Evolutionary conservation across 2,113 vertebrate genomes (phyloP).

Genomic region (Columba janthina): DNA sequence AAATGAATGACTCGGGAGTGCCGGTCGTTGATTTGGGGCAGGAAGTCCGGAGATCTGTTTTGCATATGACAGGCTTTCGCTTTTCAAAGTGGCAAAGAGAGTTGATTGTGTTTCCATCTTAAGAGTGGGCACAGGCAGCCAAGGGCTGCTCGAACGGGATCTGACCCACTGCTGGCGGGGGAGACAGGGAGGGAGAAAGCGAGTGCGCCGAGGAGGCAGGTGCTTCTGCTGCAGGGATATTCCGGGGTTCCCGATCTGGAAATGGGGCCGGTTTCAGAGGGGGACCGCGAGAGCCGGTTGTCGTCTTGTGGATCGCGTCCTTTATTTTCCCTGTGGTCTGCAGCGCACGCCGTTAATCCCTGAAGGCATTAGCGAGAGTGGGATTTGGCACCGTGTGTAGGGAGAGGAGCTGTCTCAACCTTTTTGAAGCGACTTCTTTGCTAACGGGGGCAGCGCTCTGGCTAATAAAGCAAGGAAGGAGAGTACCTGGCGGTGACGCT

Average conservation of each 20-base stretch:
- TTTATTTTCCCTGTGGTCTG: conserved; percentile 48
- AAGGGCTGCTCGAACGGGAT: background rate
- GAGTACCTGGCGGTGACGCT: conserved; percentile 28
- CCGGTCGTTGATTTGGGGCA: conserved; percentile 51
- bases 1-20: conserved; percentile 64
- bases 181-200: background rate
- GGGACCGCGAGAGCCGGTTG: background rate
- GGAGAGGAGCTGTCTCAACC: conserved; percentile 54
- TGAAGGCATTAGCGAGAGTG: conserved; percentile 63
- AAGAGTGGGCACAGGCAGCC: background rate
- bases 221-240: conserved; percentile 35
- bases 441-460: conserved; percentile 51
- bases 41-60: conserved; percentile 57
- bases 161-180: background rate
- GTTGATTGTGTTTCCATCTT: background rate
- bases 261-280: background rate
- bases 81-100: conserved; percentile 15
- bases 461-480: background rate
- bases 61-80: conserved; percentile 63
- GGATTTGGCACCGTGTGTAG: conserved; percentile 56
- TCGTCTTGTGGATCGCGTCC: conserved; percentile 32
- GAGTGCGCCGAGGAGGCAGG: conserved; percentile 17
- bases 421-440: conserved; percentile 39
- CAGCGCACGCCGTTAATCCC: conserved; percentile 63
- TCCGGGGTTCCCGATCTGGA: background rate